phyloP scores from a whole-genome alignment of 2,888 invertebrate species.

The Acronicta leporina region DNA sequence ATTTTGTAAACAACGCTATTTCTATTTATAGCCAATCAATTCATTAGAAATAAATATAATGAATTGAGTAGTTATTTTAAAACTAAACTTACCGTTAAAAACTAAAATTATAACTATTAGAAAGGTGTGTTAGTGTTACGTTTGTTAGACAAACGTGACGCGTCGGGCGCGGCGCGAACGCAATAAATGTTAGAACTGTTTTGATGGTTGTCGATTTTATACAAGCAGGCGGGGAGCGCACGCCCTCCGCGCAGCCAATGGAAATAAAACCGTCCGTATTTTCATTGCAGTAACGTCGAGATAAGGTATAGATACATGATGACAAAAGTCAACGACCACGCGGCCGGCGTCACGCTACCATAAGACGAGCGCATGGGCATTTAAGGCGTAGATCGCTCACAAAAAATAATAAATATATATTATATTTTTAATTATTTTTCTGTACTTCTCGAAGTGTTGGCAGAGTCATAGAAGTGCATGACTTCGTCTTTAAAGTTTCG shows the following conservation, averaged over 20 bases:
- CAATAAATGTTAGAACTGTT: conserved; percentile 65
- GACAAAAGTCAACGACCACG: conserved; percentile 76
- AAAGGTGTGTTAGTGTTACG: conserved; percentile 46
- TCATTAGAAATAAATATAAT: conserved; percentile 20
- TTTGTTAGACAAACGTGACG: conserved; percentile 54
- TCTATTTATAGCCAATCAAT: conserved; percentile 14
- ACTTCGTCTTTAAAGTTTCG: no score
- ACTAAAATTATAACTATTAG: conserved; percentile 37
- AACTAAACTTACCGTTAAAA: conserved; percentile 45
- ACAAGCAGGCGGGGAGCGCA: conserved; percentile 75
- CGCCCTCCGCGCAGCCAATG: conserved; percentile 83
- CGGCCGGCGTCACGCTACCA: conserved; percentile 67
- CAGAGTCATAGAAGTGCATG: no score
- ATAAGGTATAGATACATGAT: conserved; percentile 57
- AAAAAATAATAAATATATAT: neutral
- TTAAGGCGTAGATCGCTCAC: conserved; percentile 70
- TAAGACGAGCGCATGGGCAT: conserved; percentile 75
- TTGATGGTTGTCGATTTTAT: conserved; percentile 69
- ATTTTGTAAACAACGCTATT: neutral
- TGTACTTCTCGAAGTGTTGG: neutral
- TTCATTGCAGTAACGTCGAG: conserved; percentile 66
- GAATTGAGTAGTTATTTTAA: conserved; percentile 24
- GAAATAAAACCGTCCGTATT: conserved; percentile 66
- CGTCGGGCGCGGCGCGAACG: conserved; percentile 61
- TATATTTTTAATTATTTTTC: conserved; percentile 4